Evolutionary conservation across 2,113 vertebrate genomes (phyloP).

Genomic region (Elaphurus davidianus): DNA sequence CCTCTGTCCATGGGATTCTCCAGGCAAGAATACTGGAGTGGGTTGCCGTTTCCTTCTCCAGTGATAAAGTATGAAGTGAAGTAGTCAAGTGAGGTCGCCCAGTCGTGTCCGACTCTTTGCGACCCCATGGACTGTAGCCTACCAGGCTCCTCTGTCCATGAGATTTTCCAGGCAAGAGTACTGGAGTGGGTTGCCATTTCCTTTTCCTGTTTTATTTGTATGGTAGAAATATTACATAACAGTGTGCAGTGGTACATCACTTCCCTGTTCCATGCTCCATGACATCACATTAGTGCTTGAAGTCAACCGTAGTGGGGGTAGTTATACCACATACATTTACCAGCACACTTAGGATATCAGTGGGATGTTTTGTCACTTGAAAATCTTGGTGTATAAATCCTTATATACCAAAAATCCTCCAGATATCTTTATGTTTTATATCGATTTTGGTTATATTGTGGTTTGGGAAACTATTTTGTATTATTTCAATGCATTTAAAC

Average conservation of each 20-base stretch:
- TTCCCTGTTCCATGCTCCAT: not conserved
- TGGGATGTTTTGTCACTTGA: not conserved
- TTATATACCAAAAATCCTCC: not conserved
- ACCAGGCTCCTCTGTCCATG: too few relatives aligned
- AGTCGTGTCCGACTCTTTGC: too few relatives aligned
- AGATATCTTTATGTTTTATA: not conserved
- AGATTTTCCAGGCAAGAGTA: too few relatives aligned
- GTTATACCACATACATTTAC: not conserved
- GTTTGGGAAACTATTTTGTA: not conserved
- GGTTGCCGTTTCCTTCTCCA: too few relatives aligned
- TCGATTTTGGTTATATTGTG: not conserved
- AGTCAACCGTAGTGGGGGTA: not conserved
- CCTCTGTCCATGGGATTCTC: too few relatives aligned
- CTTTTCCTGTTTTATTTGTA: not conserved
- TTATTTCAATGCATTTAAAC: constrained; percentile 18
- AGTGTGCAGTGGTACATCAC: not conserved
- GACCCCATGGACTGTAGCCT: too few relatives aligned
- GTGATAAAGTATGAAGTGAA: too few relatives aligned
- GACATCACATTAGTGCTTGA: not conserved
- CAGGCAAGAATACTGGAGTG: too few relatives aligned
- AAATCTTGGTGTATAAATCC: not conserved
- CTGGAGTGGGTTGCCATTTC: too few relatives aligned
- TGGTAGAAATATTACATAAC: not conserved
- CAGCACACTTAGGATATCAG: not conserved
- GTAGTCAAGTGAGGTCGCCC: too few relatives aligned